phyloP scores from a whole-genome alignment of 2,797 vertebrate species.

The Chelidonichthys spinosus region DNA sequence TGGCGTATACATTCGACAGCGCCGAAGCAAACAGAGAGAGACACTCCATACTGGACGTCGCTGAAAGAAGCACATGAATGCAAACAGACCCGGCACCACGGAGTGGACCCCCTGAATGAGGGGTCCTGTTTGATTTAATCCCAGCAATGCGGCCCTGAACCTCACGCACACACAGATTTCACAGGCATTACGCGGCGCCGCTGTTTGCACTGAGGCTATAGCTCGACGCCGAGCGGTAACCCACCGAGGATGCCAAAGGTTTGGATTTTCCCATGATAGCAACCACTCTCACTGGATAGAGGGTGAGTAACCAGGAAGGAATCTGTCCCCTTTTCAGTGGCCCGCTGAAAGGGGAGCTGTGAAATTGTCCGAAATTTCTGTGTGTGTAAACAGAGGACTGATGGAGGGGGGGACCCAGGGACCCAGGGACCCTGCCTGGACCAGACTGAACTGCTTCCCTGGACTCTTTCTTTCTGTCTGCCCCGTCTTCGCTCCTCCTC shows the following conservation, averaged over 20 bases:
- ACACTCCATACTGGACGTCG: slow-evolving; percentile 68
- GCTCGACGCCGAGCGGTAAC: slow-evolving; percentile 73
- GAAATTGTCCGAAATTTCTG: slow-evolving; percentile 87
- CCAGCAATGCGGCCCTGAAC: slow-evolving; percentile 72
- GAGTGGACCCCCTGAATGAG: slow-evolving; percentile 77
- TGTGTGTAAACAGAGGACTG: slow-evolving; percentile 81
- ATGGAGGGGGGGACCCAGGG: slow-evolving; percentile 56
- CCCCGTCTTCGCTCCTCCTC: slow-evolving; percentile 52
- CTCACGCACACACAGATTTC: slow-evolving; percentile 80
- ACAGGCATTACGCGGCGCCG: slow-evolving; percentile 80
- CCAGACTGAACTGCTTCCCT: slow-evolving; percentile 59
- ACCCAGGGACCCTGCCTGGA: slow-evolving; percentile 61
- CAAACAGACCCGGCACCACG: slow-evolving; percentile 70
- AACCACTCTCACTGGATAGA: slow-evolving; percentile 72
- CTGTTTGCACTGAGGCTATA: slow-evolving; percentile 80
- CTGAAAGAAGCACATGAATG: slow-evolving; percentile 77
- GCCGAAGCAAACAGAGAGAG: slow-evolving; percentile 78
- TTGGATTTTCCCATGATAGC: slow-evolving; percentile 86
- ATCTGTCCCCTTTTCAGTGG: slow-evolving; percentile 84
- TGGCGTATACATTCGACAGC: slow-evolving; percentile 70
- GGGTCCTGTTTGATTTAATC: slow-evolving; percentile 82
- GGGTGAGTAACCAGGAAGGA: slow-evolving; percentile 87
- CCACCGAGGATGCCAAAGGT: slow-evolving; percentile 85
- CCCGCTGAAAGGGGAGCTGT: slow-evolving; percentile 84
- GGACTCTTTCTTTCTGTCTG: slow-evolving; percentile 63